phyloP scores from a whole-genome alignment of 1,140 invertebrate species.

The Drosophila nasuta region DNA sequence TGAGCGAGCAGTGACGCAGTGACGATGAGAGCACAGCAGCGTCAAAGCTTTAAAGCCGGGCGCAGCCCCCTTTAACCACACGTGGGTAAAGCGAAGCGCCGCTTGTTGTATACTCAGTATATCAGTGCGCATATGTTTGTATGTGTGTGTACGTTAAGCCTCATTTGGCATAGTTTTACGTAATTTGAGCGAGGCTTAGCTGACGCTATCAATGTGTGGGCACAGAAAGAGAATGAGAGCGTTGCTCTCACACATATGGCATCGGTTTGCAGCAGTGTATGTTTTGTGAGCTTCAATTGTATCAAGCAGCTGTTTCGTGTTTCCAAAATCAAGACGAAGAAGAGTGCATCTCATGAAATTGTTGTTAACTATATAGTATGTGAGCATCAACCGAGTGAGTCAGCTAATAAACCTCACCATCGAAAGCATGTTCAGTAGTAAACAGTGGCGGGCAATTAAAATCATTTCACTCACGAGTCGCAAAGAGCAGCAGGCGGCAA shows the following conservation, averaged over 20 bases:
- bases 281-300: slow-evolving; percentile 37
- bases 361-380: background rate
- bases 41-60: slow-evolving; percentile 27
- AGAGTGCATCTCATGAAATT: background rate
- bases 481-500: slow-evolving; percentile 35
- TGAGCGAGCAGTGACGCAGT: slow-evolving; percentile 10
- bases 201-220: slow-evolving; percentile 43
- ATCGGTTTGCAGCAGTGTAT: slow-evolving; percentile 8
- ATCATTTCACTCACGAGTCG: slow-evolving; percentile 56
- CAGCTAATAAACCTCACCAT: slow-evolving; percentile 14
- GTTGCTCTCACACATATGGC: slow-evolving; percentile 4
- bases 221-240: slow-evolving; percentile 6
- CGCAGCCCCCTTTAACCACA: slow-evolving; percentile 36
- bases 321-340: slow-evolving; percentile 15
- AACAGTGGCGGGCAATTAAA: slow-evolving; percentile 61
- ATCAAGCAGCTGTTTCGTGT: slow-evolving; percentile 71
- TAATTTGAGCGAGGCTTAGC: slow-evolving; percentile 60
- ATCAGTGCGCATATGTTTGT: slow-evolving; percentile 34
- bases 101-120: slow-evolving; percentile 51
- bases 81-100: slow-evolving; percentile 50
- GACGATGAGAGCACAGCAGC: slow-evolving; percentile 42
- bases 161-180: slow-evolving; percentile 80
- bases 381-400: slow-evolving; percentile 3
- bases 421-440: slow-evolving; percentile 10
- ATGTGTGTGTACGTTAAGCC: slow-evolving; percentile 54